Conservation (phyloP, 2,797 vertebrate species). For the Anableps anableps region DNA sequence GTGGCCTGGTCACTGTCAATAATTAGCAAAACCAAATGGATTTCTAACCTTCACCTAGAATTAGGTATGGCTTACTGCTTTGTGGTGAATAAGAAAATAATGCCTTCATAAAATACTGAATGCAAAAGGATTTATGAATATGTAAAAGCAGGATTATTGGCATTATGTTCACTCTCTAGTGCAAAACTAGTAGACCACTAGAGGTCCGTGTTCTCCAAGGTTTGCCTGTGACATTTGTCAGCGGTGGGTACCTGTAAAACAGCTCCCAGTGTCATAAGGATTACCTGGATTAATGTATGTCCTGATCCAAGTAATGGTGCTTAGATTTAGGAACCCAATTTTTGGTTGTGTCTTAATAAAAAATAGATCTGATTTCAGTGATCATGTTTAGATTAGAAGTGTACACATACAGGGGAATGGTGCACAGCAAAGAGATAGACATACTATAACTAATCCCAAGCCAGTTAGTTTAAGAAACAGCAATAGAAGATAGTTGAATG, state of each 20-base stretch:
- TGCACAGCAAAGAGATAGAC: background rate
- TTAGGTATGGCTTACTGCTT: too few species aligned
- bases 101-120: too few species aligned
- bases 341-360: background rate
- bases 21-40: too few species aligned
- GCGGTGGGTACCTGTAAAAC: background rate
- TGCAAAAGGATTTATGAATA: too few species aligned
- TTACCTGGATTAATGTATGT: background rate
- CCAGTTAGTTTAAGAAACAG: background rate
- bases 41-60: too few species aligned
- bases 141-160: background rate
- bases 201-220: background rate
- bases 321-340: background rate
- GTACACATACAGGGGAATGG: background rate
- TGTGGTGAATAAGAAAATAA: too few species aligned
- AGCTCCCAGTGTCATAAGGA: background rate
- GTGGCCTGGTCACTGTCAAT: too few species aligned
- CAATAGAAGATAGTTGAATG: background rate
- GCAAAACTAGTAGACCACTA: background rate
- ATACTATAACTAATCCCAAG: background rate
- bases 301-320: background rate
- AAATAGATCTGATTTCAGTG: background rate
- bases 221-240: background rate
- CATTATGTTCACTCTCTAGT: background rate
- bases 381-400: background rate